Evolutionary conservation across 2,888 invertebrate species (phyloP).

Genomic region (Zygaena filipendulae): DNA sequence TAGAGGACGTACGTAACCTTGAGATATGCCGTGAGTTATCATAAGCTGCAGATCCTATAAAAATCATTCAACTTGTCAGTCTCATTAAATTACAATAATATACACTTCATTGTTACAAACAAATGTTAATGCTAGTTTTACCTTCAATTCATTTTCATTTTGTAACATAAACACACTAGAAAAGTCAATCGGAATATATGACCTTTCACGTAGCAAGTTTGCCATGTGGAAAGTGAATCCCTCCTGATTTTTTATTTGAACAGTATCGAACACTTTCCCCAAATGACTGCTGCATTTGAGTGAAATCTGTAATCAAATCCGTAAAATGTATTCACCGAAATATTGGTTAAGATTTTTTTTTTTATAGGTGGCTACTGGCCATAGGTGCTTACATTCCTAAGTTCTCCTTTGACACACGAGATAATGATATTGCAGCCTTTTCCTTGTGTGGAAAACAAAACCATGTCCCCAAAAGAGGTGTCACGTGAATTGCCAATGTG

Average conservation of each 20-base stretch:
- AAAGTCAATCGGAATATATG: slow-evolving; percentile 21
- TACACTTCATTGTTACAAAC: too few species aligned
- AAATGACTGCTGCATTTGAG: slow-evolving; percentile 10
- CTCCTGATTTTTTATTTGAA: too few species aligned
- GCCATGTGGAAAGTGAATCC: too few species aligned
- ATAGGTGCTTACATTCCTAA: slow-evolving; percentile 30
- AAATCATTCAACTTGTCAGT: too few species aligned
- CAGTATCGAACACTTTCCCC: slow-evolving; percentile 19
- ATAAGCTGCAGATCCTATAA: slow-evolving; percentile 25
- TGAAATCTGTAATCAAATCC: too few species aligned
- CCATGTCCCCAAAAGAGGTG: slow-evolving; percentile 23
- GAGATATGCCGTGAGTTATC: slow-evolving; percentile 31
- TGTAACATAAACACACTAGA: slow-evolving; percentile 18
- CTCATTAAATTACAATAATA: too few species aligned
- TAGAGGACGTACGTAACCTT: slow-evolving; percentile 36
- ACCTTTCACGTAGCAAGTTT: slow-evolving; percentile 14
- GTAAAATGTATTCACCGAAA: too few species aligned
- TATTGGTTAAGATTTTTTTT: too few species aligned
- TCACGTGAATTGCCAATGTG: slow-evolving; percentile 38
- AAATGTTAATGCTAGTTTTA: too few species aligned
- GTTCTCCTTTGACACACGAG: slow-evolving; percentile 23
- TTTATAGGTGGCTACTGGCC: too few species aligned
- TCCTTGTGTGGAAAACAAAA: slow-evolving; percentile 20
- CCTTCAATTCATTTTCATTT: slow-evolving; percentile 17
- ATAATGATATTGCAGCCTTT: slow-evolving; percentile 29